Evolutionary conservation across 1,140 invertebrate species (phyloP).

Genomic region (Druon quercuslanigerum): DNA sequence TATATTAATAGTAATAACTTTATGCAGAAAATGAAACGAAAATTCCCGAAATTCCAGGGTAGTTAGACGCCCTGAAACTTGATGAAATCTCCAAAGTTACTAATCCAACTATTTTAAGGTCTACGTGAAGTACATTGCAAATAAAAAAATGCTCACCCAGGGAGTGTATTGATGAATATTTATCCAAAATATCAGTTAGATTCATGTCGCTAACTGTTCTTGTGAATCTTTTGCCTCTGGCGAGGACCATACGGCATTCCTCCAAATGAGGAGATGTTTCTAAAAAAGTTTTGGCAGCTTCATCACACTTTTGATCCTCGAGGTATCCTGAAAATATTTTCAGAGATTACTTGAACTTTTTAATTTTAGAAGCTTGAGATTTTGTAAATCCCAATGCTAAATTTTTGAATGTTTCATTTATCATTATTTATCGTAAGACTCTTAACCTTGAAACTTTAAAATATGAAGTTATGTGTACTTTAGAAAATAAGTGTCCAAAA

Average conservation of each 20-base stretch:
- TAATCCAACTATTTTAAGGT: no score
- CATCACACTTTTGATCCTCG: conserved; percentile 70
- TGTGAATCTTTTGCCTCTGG: conserved; percentile 67
- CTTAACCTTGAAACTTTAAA: neutral
- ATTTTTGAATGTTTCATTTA: neutral
- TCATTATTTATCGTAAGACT: neutral
- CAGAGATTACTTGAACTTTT: neutral
- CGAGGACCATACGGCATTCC: conserved; percentile 68
- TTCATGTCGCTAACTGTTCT: conserved; percentile 67
- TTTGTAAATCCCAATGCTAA: neutral
- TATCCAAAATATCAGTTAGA: conserved; percentile 71
- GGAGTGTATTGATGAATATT: conserved; percentile 63
- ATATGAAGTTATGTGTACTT: no score
- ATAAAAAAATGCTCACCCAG: conserved; percentile 60
- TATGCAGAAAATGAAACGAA: no score
- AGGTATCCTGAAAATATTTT: conserved; percentile 67
- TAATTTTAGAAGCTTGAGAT: conserved; percentile 19
- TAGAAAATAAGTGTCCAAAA: no score
- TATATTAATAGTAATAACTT: no score
- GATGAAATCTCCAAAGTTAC: no score
- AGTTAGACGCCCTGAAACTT: no score
- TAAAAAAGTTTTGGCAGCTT: conserved; percentile 69
- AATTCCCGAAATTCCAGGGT: no score
- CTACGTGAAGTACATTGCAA: conserved; percentile 1
- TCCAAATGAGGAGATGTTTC: conserved; percentile 70